Conservation (phyloP, 2,888 invertebrate genomes). For the Byasa hedistus region DNA sequence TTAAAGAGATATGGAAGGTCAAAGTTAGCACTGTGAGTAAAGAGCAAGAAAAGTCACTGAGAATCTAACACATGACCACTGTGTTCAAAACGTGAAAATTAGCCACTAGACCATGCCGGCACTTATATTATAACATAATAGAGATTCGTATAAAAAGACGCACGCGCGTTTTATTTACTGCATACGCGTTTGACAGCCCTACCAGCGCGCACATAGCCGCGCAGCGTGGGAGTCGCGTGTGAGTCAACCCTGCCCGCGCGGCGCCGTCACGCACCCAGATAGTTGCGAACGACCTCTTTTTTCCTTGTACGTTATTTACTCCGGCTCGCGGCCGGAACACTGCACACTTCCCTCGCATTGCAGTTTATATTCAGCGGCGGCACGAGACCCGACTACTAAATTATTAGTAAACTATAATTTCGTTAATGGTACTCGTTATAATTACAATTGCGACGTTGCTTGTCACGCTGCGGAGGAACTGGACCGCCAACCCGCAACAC, state of each 20-base stretch:
- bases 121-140: no score
- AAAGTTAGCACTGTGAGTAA: no score
- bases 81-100: no score
- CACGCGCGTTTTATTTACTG: neutral
- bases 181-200: slow-evolving; percentile 16
- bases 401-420: neutral
- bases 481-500: slow-evolving; percentile 40
- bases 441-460: slow-evolving; percentile 36
- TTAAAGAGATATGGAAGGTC: no score
- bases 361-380: slow-evolving; percentile 5
- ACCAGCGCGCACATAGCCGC: slow-evolving; percentile 10
- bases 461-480: slow-evolving; percentile 35
- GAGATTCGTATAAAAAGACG: no score
- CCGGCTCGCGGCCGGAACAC: neutral
- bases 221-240: slow-evolving; percentile 39
- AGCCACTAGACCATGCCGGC: no score
- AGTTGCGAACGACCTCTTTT: slow-evolving; percentile 11
- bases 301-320: slow-evolving; percentile 6
- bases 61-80: no score
- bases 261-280: slow-evolving; percentile 24
- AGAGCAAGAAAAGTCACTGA: no score
- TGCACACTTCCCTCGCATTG: slow-evolving; percentile 1
- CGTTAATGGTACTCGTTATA: neutral
- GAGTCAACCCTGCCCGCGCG: slow-evolving; percentile 32
- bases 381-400: neutral